These are phyloP conservation scores for Drosophila mulleri DNA, from an alignment of 2,888 invertebrate genomes.

Conservation along the genomic window DNA sequence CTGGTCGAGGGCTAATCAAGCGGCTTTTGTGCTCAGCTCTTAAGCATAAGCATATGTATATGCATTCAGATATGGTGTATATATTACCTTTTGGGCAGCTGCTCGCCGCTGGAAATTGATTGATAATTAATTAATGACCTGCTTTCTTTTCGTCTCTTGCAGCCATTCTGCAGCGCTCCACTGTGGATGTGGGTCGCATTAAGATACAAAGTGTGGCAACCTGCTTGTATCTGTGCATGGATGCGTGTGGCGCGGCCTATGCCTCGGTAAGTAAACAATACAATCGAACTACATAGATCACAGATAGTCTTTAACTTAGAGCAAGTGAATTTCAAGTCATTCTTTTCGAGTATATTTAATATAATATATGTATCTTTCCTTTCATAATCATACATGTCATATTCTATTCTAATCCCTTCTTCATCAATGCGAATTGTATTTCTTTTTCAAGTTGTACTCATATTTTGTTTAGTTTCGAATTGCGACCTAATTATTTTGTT, in stretches of 20 bases:
- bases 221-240: slow-evolving; percentile 95
- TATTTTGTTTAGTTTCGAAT: background rate
- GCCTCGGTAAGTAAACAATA: slow-evolving; percentile 91
- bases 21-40: slow-evolving; percentile 43
- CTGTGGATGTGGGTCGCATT: slow-evolving; percentile 91
- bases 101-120: slow-evolving; percentile 55
- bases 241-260: slow-evolving; percentile 93
- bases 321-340: too few relatives aligned
- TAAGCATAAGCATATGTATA: background rate
- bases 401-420: background rate
- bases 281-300: background rate
- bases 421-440: background rate
- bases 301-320: background rate
- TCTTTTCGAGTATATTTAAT: too few relatives aligned
- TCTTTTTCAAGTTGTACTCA: background rate
- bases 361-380: background rate
- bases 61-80: background rate
- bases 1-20: slow-evolving; percentile 51
- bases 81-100: background rate
- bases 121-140: slow-evolving; percentile 69
- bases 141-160: slow-evolving; percentile 80
- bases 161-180: slow-evolving; percentile 90
- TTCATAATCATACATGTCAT: background rate
- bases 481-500: slow-evolving; percentile 11
- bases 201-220: slow-evolving; percentile 95